Conservation (phyloP, 2,797 vertebrate species). For the Rhynchotus rufescens region DNA sequence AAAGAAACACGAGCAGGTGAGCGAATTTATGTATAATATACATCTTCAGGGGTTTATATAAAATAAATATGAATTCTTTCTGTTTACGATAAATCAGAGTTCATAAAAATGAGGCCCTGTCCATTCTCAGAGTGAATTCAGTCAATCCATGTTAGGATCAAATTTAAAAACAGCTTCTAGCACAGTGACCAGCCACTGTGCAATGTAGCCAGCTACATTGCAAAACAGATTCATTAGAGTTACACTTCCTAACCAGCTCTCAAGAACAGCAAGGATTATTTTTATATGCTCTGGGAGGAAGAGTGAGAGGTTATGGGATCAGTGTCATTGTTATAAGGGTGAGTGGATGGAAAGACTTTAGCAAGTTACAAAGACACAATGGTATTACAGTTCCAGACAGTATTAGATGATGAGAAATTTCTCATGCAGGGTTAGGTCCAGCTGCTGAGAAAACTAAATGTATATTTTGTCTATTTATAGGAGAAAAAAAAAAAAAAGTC, state of each 20-base stretch:
- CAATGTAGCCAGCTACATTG: not conserved
- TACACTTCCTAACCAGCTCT: not conserved
- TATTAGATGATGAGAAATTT: not conserved
- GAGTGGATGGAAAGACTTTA: not conserved
- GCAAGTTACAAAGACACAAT: not conserved
- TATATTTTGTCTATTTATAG: not conserved
- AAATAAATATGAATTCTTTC: conserved; percentile 22
- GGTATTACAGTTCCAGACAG: not conserved
- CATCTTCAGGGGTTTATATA: conserved; percentile 8
- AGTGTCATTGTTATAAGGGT: not conserved
- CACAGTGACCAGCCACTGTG: not conserved
- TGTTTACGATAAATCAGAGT: conserved; percentile 41
- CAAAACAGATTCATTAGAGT: not conserved
- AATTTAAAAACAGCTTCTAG: conserved; percentile 36
- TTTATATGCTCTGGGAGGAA: not conserved
- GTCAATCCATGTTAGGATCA: conserved; percentile 20
- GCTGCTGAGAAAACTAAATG: not conserved
- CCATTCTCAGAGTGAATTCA: conserved; percentile 15
- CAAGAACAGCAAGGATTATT: not conserved
- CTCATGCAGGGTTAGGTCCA: not conserved
- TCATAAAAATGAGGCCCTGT: not conserved
- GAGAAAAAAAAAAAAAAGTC: not conserved
- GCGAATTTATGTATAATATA: not conserved
- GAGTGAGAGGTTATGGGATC: not conserved
- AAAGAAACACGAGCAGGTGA: not conserved